Evolutionary conservation across 2,797 vertebrate genomes (phyloP), one percentile per base, ranked within the genome.

Genomic region (Mycteria americana): DNA sequence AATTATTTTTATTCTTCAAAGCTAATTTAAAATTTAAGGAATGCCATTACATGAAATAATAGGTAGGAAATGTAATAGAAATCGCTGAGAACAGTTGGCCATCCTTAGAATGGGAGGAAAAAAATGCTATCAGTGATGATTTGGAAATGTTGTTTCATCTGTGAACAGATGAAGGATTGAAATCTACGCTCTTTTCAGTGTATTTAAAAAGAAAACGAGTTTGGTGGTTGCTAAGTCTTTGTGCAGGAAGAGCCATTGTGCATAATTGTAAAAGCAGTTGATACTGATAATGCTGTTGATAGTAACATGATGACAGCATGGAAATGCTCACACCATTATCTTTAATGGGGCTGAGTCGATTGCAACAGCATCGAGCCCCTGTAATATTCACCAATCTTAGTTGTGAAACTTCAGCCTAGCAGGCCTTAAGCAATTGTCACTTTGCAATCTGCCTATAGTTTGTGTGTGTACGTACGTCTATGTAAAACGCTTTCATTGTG

Each of bases 1-100:
- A 99, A 99, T 99, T 99, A 99, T 98, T 99, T 98, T 98, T 98
- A 98, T 98, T 98, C 98, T 98, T 99, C 99, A 99, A 99, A 99
- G 99, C 99, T 99, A 99, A 98, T 99, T 99, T 98, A 98, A 98
- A 98, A 98, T 98, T 98, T 98, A 98, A 98, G 98, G 98, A 98
- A 98, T 98, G 98, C 98, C 98, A 98, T 98, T 98, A 98, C 98
- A 98, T 98, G 98, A 98, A 98, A 98, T 98, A 98, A 98, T 98
- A 98, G 98, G 98, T 98, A 98, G 98, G 97, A 97, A 98, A 98
- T 98, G 98, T 97, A 98, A 98, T 98, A 98, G 98, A 98, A 98
- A 98, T 98, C 95, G 15, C 97, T 97, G 97, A 96, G 98, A 98
- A 98, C 98, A 98, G 98, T 98, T 98, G 98, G 98, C 98, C 97